Evolutionary conservation across 2,113 vertebrate genomes (phyloP), one percentile per base, ranked within the genome.

Genomic region (Sturnus vulgaris): DNA sequence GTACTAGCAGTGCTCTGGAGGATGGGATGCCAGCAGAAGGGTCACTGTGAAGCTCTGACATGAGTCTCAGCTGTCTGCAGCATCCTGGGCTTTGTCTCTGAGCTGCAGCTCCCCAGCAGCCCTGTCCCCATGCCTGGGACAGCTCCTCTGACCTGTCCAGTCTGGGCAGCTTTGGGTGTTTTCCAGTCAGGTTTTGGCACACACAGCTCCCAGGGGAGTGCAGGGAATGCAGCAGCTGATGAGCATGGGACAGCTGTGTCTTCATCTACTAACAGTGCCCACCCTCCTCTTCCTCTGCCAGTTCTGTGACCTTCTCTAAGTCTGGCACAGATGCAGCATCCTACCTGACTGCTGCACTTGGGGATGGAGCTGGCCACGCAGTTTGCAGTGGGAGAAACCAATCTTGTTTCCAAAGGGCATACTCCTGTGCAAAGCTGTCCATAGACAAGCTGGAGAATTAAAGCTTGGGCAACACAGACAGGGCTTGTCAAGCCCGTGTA

Each of bases 121-220:
- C 47, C 24, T 25, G 22, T 0, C 12, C 46, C 66, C 20, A 21
- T 11, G 19, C 19, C 40, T 65, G 64, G 78, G 55, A 7, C 40
- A 70, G 28, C 2, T 65, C 19, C 55, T 23, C 33, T 25, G 20
- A 19, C 4, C 37, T 13, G 2, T 3, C 39, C 68, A 22, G 5
- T 2, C 5, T 15, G 40, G 64, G 40, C 47, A 76, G 39, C 46
- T 73, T 15, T 7, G 66, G 70, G 31, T 1, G 1, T 7, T 65
- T 17, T 20, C 18, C 69, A 55, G 61, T 7, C 1, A 1, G 44
- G 23, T 13, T 37, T 13, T 3, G 7, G 2, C 25, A 19, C 16
- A 0, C 59, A 4, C 1, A 0, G 49, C 31, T 61, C 46, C 11
- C 5, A 1, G 9, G 13, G 44, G 1, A 7, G 31, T 0, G 14